Evolutionary conservation across 2,888 invertebrate species (phyloP), one percentile per base, ranked within the genome.

Genomic region (Ennomos erosarius): DNA sequence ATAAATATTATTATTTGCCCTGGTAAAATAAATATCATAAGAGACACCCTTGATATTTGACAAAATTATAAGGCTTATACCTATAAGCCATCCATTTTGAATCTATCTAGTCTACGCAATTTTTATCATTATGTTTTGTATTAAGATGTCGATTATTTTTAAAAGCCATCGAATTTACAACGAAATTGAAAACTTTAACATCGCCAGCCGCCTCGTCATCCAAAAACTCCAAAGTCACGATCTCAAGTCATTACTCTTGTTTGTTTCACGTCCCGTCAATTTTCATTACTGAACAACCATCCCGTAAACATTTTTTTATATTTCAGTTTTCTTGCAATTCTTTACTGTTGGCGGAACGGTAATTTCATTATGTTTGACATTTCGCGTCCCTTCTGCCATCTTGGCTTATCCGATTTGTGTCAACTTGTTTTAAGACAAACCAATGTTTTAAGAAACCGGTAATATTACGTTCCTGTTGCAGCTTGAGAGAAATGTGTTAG

Each of bases 401-500:
- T 12, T 33, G 49, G 49, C 61, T 74, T 72, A 70, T 73, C 68
- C 60, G 69, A 74, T 75, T 70, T 68, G 56, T 63, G 69, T 74
- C 69, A 71, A 66, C 65, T 70, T 66, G 54, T 55, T 58, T 66
- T 64, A 55, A 59, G 46, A 52, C 47, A 13, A n/a, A n/a, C n/a
- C n/a, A n/a, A n/a, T n/a, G n/a, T n/a, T n/a, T n/a, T n/a, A n/a
- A n/a, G 36, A 35, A 49, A 13, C 10, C 37, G 47, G 55, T 26
- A 48, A 45, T 49, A 51, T 59, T 12, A 5, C 10, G 35, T 50
- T 51, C n/a, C 36, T 47, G 9, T n/a, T 39, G 44, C 12, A 33
- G 13, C 42, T 36, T 36, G 42, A n/a, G 26, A 39, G 38, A 44
- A 26, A 26, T 26, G 26, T 26, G 6, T 26, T 26, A 5, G 26